Evolutionary conservation across 2,113 vertebrate species (phyloP).

Genomic region (Passer montanus): DNA sequence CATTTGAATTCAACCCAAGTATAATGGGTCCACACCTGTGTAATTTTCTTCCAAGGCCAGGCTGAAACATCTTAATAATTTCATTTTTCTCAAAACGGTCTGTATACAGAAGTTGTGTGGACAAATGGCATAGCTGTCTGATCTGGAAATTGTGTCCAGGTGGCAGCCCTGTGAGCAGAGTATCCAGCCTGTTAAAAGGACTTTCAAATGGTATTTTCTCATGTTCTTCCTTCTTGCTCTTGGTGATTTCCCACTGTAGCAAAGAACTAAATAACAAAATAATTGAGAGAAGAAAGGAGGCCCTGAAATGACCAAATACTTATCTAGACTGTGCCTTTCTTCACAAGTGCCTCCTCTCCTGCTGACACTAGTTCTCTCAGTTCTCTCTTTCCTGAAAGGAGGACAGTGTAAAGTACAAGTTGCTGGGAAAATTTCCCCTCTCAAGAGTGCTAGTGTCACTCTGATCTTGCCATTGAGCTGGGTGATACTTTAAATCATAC

Average conservation of each 20-base stretch:
- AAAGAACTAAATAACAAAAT: background rate
- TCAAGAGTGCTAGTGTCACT: background rate
- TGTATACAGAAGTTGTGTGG: background rate
- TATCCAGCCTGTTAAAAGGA: background rate
- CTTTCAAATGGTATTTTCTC: background rate
- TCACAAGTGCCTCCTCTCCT: fast-evolving
- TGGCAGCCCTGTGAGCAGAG: background rate
- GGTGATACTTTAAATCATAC: background rate
- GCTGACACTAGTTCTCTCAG: background rate
- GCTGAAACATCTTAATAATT: background rate
- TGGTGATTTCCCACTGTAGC: background rate
- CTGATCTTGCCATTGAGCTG: background rate
- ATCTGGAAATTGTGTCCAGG: background rate
- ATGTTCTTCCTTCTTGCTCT: background rate
- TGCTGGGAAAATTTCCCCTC: background rate
- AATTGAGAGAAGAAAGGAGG: background rate
- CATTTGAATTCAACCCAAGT: background rate
- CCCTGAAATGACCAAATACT: background rate
- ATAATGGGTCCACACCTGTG: background rate
- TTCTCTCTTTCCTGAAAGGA: background rate
- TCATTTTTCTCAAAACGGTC: background rate
- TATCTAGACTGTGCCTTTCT: background rate
- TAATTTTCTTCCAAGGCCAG: background rate
- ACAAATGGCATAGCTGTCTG: background rate
- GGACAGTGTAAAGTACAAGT: background rate